Evolutionary conservation across 2,888 invertebrate genomes (phyloP).

Genomic region (Buathra laborator): DNA sequence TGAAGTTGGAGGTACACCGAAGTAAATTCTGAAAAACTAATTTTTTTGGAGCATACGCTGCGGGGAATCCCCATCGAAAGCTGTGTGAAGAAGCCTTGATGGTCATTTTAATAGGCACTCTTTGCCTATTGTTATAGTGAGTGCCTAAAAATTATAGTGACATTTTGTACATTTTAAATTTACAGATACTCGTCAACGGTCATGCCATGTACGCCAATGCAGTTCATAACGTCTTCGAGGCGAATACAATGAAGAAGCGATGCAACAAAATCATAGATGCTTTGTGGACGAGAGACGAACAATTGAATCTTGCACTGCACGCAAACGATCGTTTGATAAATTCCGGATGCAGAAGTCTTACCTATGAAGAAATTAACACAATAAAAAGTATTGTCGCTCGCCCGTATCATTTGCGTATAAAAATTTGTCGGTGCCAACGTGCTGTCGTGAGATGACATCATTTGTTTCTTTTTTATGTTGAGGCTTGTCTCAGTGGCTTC

Average conservation of each 20-base stretch:
- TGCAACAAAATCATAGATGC: slow-evolving; percentile 3
- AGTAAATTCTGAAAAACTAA: no score
- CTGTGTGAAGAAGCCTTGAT: no score
- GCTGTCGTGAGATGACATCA: no score
- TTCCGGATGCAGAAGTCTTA: background rate
- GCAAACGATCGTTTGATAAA: background rate
- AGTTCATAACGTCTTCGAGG: background rate
- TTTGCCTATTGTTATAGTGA: no score
- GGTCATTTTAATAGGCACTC: no score
- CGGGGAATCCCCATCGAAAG: no score
- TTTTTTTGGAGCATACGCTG: no score
- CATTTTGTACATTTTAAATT: background rate
- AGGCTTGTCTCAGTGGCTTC: no score
- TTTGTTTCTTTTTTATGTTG: no score
- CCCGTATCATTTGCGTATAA: no score
- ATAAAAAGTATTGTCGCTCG: background rate
- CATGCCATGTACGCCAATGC: background rate
- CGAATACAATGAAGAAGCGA: background rate
- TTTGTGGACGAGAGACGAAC: slow-evolving; percentile 1
- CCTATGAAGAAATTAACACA: background rate
- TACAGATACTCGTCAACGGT: background rate
- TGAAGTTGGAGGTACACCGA: no score
- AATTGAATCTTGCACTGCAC: background rate
- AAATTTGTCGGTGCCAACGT: no score
- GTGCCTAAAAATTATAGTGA: background rate